phyloP scores from a whole-genome alignment of 2,888 invertebrate genomes.

The Epirrita christyi region DNA sequence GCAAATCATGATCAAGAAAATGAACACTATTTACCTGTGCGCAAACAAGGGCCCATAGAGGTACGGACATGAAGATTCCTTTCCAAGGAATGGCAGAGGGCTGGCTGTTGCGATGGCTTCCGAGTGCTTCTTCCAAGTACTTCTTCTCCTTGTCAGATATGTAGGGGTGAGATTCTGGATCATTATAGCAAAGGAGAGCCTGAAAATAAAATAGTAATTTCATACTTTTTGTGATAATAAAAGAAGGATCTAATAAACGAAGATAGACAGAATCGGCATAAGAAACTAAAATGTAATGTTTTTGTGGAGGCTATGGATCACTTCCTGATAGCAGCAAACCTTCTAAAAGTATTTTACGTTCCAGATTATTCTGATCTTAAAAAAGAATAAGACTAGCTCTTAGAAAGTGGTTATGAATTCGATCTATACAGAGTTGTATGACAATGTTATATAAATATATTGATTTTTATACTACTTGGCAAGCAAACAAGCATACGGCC shows the following conservation, averaged over 20 bases:
- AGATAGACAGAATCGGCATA: too few relatives aligned
- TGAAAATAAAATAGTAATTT: constrained; percentile 49
- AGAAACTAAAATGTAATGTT: too few relatives aligned
- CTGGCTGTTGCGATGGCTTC: constrained; percentile 79
- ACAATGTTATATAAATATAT: too few relatives aligned
- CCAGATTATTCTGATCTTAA: neutral
- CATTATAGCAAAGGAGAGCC: constrained; percentile 87
- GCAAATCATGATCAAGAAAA: neutral
- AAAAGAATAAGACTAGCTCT: neutral
- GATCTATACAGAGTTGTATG: neutral
- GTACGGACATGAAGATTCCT: constrained; percentile 87
- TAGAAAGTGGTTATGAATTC: neutral
- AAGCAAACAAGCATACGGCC: too few relatives aligned
- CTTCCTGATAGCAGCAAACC: too few relatives aligned
- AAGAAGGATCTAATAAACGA: too few relatives aligned
- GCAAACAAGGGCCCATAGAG: constrained; percentile 90
- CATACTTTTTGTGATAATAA: too few relatives aligned
- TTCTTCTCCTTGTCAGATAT: constrained; percentile 89
- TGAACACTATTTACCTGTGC: constrained; percentile 83
- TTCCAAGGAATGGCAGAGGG: constrained; percentile 89
- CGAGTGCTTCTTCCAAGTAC: constrained; percentile 87
- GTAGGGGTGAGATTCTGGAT: constrained; percentile 90
- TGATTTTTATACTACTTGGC: too few relatives aligned
- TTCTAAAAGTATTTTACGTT: too few relatives aligned
- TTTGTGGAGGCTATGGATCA: too few relatives aligned